Percentiles rank a stretch among this genome's conserved stretches.
Evolutionary conservation across 2,113 vertebrate genomes (phyloP).

Genomic region (Alectura lathami): DNA sequence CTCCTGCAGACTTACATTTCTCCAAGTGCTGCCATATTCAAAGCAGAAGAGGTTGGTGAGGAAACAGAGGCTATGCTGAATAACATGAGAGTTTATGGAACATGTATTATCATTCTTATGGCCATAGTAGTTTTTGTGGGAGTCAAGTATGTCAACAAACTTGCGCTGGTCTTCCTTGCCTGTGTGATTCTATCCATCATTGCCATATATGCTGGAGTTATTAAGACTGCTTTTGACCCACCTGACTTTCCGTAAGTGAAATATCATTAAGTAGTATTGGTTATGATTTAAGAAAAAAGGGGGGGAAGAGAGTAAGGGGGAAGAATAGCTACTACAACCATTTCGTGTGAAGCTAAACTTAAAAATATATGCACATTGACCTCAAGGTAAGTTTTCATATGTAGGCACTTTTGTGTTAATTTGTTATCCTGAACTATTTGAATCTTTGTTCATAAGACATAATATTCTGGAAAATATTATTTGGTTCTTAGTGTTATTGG

Average conservation of each 20-base stretch:
- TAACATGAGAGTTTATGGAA: constrained; percentile 95
- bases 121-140: constrained; percentile 92
- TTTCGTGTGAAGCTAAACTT: background rate
- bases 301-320: background rate
- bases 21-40: constrained; percentile 89
- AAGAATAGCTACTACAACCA: background rate
- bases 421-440: background rate
- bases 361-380: background rate
- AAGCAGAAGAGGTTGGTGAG: constrained; percentile 62
- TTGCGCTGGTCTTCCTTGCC: constrained; percentile 92
- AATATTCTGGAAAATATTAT: background rate
- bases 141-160: constrained; percentile 96
- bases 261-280: background rate
- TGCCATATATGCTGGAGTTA: constrained; percentile 93
- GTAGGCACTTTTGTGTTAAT: background rate
- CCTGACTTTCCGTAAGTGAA: constrained; percentile 88
- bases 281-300: background rate
- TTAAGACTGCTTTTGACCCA: constrained; percentile 91
- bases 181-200: constrained; percentile 95
- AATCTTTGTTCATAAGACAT: background rate
- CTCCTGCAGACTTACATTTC: constrained; percentile 89
- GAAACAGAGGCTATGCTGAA: constrained; percentile 83
- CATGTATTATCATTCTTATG: constrained; percentile 88
- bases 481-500: background rate
- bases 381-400: background rate